phyloP scores from a whole-genome alignment of 64 coral and sea anemone species.

The Cladopsammia gracilis region DNA sequence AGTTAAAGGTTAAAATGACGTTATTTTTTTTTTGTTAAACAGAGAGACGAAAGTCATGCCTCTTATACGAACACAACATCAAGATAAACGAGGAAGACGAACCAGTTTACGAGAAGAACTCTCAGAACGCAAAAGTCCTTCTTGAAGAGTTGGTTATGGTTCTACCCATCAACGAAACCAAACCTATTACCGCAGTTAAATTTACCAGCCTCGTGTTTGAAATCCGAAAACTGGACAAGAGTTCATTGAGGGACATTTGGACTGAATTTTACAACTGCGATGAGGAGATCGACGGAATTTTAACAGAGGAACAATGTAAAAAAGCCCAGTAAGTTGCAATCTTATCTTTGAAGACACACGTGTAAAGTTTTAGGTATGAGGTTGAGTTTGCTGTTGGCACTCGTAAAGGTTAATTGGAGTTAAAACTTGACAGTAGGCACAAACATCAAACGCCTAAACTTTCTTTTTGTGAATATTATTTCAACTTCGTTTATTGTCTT shows the following conservation, averaged over 20 bases:
- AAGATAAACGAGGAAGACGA: no score
- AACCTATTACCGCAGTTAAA: slow-evolving; percentile 35
- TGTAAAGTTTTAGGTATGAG: no score
- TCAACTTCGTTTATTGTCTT: no score
- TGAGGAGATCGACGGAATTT: not conserved
- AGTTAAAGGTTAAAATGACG: not conserved
- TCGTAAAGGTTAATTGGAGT: no score
- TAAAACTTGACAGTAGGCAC: no score
- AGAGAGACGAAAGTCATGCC: slow-evolving; percentile 15
- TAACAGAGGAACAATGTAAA: slow-evolving; percentile 35
- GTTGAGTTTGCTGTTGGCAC: no score
- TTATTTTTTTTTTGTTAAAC: not conserved
- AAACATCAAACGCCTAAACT: no score
- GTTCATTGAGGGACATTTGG: slow-evolving; percentile 44
- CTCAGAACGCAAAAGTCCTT: not conserved
- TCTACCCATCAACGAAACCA: slow-evolving; percentile 48
- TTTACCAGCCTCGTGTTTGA: slow-evolving; percentile 77
- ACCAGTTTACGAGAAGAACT: not conserved
- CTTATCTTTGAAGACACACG: no score
- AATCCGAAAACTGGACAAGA: slow-evolving; percentile 47
- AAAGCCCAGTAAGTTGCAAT: slow-evolving; percentile 68
- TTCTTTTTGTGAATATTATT: no score
- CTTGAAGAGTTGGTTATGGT: slow-evolving; percentile 61
- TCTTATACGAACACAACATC: not conserved
- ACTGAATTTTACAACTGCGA: slow-evolving; percentile 58